phyloP scores from a whole-genome alignment of 1,140 invertebrate species.

The Schlechtendalia chinensis region DNA sequence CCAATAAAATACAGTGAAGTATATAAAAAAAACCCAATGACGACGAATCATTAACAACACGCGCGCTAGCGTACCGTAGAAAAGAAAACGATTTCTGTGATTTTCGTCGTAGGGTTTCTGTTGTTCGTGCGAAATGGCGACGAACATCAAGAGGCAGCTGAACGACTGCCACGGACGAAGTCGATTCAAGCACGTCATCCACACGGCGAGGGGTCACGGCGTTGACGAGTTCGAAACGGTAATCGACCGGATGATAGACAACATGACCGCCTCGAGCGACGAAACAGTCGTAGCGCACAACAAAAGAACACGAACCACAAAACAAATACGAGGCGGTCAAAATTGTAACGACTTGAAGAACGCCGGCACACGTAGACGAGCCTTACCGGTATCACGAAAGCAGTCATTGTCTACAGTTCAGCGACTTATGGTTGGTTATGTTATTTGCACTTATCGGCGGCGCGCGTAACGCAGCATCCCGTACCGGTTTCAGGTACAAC shows the following conservation, averaged over 20 bases:
- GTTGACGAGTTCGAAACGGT: neutral
- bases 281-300: neutral
- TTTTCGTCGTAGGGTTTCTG: constrained; percentile 24
- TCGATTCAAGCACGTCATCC: neutral
- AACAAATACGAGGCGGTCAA: constrained; percentile 26
- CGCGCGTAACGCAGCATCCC: neutral
- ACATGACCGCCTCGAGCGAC: neutral
- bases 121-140: constrained; percentile 17
- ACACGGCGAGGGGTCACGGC: neutral
- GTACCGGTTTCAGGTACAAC: neutral
- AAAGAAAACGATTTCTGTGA: neutral
- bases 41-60: too few species aligned
- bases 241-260: neutral
- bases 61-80: too few species aligned
- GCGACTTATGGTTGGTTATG: constrained; percentile 12
- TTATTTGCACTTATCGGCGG: neutral
- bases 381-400: constrained; percentile 6
- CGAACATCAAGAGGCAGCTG: neutral
- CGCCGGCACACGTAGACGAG: neutral
- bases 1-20: constrained; percentile 19
- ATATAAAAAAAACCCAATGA: neutral
- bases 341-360: neutral
- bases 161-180: neutral
- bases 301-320: neutral
- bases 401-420: constrained; percentile 31